Evolutionary conservation across 2,113 vertebrate species (phyloP).

Genomic region (Procavia capensis): DNA sequence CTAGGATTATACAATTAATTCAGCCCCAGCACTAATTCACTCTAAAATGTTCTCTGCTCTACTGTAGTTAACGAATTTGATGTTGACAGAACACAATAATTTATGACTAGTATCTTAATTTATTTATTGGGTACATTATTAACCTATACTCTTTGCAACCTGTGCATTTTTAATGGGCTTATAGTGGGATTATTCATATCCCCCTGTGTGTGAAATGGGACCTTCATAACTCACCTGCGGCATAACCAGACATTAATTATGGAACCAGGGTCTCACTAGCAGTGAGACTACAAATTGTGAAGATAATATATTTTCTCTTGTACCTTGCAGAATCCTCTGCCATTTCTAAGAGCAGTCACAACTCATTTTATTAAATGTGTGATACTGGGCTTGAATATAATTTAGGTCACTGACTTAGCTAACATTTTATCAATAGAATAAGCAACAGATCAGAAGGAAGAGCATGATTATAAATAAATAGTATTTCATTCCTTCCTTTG

Average conservation of each 20-base stretch:
- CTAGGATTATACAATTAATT: slow-evolving; percentile 71
- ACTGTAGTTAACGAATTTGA: slow-evolving; percentile 74
- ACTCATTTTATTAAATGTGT: slow-evolving; percentile 49
- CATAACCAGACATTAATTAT: slow-evolving; percentile 83
- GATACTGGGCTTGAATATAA: background rate
- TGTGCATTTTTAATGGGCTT: slow-evolving; percentile 80
- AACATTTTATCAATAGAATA: slow-evolving; percentile 42
- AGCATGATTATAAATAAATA: slow-evolving; percentile 43
- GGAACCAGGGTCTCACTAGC: slow-evolving; percentile 56
- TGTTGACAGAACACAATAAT: slow-evolving; percentile 80
- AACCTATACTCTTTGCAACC: slow-evolving; percentile 81
- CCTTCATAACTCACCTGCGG: slow-evolving; percentile 81
- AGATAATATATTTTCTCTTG: slow-evolving; percentile 72
- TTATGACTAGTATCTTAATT: slow-evolving; percentile 84
- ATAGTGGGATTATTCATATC: slow-evolving; percentile 81
- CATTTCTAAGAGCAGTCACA: background rate
- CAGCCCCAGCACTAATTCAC: slow-evolving; percentile 67
- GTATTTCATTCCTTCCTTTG: slow-evolving; percentile 43
- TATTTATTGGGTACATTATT: slow-evolving; percentile 85
- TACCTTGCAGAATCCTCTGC: background rate
- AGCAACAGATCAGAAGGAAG: slow-evolving; percentile 1
- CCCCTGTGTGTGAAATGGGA: slow-evolving; percentile 69
- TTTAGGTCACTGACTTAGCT: slow-evolving; percentile 33
- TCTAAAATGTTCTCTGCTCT: slow-evolving; percentile 64
- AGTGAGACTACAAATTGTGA: slow-evolving; percentile 76